Evolutionary conservation across 2,888 invertebrate genomes (phyloP).

Genomic region (Ormyrus labotus): DNA sequence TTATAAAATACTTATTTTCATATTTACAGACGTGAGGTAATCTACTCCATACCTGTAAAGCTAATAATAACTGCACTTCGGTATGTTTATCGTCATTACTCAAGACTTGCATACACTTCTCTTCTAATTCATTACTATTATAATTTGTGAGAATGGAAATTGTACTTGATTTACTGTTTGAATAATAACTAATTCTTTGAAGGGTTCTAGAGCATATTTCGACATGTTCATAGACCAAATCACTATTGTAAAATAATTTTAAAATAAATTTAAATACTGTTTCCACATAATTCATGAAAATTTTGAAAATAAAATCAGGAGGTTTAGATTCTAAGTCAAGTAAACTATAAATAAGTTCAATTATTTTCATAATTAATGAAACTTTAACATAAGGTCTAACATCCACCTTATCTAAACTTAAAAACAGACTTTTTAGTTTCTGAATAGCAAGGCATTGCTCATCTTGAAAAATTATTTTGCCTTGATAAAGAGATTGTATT

Average conservation of each 20-base stretch:
- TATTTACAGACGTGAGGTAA: slow-evolving; percentile 34
- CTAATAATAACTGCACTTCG: slow-evolving; percentile 41
- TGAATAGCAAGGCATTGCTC: slow-evolving; percentile 53
- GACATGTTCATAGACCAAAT: slow-evolving; percentile 43
- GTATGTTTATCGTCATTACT: slow-evolving; percentile 38
- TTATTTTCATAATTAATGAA: slow-evolving; percentile 53
- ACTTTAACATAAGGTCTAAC: slow-evolving; percentile 66
- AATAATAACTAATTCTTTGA: slow-evolving; percentile 8
- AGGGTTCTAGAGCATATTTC: slow-evolving; percentile 34
- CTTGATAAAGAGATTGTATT: slow-evolving; percentile 64
- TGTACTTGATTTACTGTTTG: neutral
- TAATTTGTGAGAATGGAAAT: slow-evolving; percentile 9
- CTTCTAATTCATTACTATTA: slow-evolving; percentile 36
- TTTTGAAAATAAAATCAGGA: slow-evolving; percentile 19
- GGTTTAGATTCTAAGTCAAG: slow-evolving; percentile 34
- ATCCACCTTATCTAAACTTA: slow-evolving; percentile 60
- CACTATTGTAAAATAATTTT: slow-evolving; percentile 42
- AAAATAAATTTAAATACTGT: slow-evolving; percentile 49
- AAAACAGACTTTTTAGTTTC: slow-evolving; percentile 59
- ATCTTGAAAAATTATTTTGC: slow-evolving; percentile 58
- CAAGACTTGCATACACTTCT: slow-evolving; percentile 46
- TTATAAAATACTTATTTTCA: slow-evolving; percentile 33
- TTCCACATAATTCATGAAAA: slow-evolving; percentile 32
- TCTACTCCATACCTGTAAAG: slow-evolving; percentile 41
- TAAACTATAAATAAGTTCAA: slow-evolving; percentile 62